Evolutionary conservation across 2,888 invertebrate species (phyloP), one percentile per base, ranked within the genome.

Genomic region (Mesorhabditis spiculigera): DNA sequence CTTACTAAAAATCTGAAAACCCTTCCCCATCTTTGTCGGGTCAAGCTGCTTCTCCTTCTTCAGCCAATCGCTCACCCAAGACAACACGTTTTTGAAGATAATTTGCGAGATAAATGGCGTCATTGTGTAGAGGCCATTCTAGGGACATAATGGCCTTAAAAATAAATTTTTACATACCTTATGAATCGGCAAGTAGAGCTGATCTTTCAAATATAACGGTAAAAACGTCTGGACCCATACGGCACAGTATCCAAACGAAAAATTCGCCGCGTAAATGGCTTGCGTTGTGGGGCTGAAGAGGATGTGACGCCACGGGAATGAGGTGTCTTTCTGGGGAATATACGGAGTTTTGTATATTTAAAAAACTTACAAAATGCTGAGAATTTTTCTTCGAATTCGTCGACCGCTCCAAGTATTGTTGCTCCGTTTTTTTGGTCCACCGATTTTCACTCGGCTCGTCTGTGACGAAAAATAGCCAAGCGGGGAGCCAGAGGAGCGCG

Each of bases 161-260:
- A n/a, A 50, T 50, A 13, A 13, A 50, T 10, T 50, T 50, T 13
- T 50, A 2, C 8, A 50, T 50, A 50, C 58, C 58, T 50, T 50
- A n/a, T 50, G 58, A 50, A 50, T 50, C 58, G 58, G 58, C n/a
- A 50, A n/a, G n/a, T 50, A 50, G n/a, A 50, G 58, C 58, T 50
- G 10, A 13, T 10, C 58, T 3, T 50, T 50, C 58, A 50, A 50
- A n/a, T 50, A 50, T n/a, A 50, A 50, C 3, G 58, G 58, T 50
- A 50, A n/a, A 50, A 13, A 50, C 10, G 58, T 50, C n/a, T 50
- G 58, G n/a, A 50, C n/a, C 10, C 8, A n/a, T n/a, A 50, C 58
- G 10, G 58, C 58, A 50, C 58, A 50, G 58, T 50, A 50, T 13
- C 58, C 58, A n/a, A 50, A 50, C 58, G 58, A 10, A n/a, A 50